A percentile compares a stretch with the other conserved stretches of the same genome.
Evolutionary conservation across 2,113 vertebrate species (phyloP).

Genomic region (Miniopterus natalensis): DNA sequence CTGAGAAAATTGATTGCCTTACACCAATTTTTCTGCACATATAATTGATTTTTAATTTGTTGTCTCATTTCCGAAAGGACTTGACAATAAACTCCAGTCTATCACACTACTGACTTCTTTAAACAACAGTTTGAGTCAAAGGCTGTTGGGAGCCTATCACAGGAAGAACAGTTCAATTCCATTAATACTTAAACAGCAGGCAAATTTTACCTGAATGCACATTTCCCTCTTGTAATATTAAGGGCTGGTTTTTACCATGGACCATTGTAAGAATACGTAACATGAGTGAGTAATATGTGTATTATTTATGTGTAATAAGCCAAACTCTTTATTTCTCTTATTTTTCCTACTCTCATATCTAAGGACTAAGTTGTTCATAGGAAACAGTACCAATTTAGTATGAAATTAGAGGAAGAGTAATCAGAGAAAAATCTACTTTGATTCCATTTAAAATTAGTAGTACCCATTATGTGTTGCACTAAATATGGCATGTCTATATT

Average conservation of each 20-base stretch:
- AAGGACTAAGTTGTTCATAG: conserved; percentile 14
- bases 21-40: conserved; percentile 83
- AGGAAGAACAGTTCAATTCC: conserved; percentile 71
- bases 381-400: background rate
- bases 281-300: background rate
- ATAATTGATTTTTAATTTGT: conserved; percentile 89
- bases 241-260: background rate
- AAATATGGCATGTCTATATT: background rate
- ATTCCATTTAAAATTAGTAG: conserved; percentile 7
- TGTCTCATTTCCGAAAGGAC: conserved; percentile 83
- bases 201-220: conserved; percentile 53
- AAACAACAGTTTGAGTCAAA: conserved; percentile 78
- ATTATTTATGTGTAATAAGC: background rate
- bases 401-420: background rate
- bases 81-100: conserved; percentile 82
- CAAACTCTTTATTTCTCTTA: background rate
- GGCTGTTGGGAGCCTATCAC: conserved; percentile 69
- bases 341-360: conserved; percentile 17
- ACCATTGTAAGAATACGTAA: background rate
- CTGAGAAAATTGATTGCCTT: conserved; percentile 84
- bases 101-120: conserved; percentile 77
- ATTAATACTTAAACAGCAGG: conserved; percentile 59
- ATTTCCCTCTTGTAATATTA: background rate
- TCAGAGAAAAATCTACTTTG: conserved; percentile 19
- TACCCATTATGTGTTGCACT: background rate